phyloP scores from a whole-genome alignment of 1,140 invertebrate species.

The Penaeus vannamei region DNA sequence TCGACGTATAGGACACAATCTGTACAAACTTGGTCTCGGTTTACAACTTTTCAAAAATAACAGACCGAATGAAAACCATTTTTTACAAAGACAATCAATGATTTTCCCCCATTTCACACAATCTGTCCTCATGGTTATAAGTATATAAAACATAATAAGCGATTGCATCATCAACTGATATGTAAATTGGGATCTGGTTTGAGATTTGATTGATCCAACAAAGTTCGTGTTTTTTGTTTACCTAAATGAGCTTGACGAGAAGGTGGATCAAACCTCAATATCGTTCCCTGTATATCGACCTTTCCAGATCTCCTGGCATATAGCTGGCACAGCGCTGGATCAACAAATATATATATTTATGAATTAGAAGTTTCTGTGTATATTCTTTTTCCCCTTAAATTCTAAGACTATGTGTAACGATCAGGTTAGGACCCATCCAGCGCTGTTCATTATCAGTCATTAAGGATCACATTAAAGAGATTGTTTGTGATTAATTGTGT shows the following conservation, averaged over 20 bases:
- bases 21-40: not conserved
- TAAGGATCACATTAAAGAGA: constrained; percentile 36
- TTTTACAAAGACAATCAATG: constrained; percentile 47
- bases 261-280: not conserved
- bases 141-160: not conserved
- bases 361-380: constrained; percentile 45
- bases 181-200: no score
- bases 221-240: no score
- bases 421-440: not conserved
- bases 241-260: no score
- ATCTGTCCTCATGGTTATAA: constrained; percentile 47
- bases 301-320: constrained; percentile 40
- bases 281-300: constrained; percentile 14
- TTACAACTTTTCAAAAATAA: constrained; percentile 40
- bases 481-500: constrained; percentile 59
- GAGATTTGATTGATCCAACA: no score
- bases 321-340: constrained; percentile 41
- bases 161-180: no score
- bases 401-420: constrained; percentile 21
- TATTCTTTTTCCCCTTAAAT: constrained; percentile 33
- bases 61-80: constrained; percentile 27
- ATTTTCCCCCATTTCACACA: constrained; percentile 2
- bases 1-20: not conserved
- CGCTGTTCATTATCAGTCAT: constrained; percentile 16
- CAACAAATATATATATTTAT: constrained; percentile 48